A percentile compares a stretch with the other conserved stretches of the same genome.
Evolutionary conservation across 1,140 invertebrate genomes (phyloP).

Genomic region (Rhynchophorus ferrugineus): DNA sequence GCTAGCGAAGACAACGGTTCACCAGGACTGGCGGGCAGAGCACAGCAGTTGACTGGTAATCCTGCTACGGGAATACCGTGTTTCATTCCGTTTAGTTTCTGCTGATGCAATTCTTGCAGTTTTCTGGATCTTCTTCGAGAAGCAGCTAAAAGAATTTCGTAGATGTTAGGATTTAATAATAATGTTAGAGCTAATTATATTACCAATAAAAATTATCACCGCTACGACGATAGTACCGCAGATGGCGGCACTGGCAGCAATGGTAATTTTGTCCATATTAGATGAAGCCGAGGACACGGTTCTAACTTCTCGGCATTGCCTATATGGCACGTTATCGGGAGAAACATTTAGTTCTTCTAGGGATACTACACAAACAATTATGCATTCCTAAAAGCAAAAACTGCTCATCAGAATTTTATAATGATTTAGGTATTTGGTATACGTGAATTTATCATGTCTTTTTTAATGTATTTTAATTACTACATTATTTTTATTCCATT

Average conservation of each 20-base stretch:
- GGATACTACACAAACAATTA: constrained; percentile 85
- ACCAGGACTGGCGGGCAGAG: constrained; percentile 57
- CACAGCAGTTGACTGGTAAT: constrained; percentile 66
- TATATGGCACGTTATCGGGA: constrained; percentile 75
- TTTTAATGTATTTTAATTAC: too few relatives aligned
- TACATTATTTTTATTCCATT: too few relatives aligned
- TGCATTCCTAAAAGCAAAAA: constrained; percentile 65
- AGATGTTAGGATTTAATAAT: too few relatives aligned
- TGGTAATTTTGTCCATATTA: constrained; percentile 91
- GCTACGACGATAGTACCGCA: constrained; percentile 86
- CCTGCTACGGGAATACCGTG: constrained; percentile 59
- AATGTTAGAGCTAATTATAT: too few relatives aligned
- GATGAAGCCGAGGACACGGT: constrained; percentile 72
- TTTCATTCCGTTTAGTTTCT: constrained; percentile 51
- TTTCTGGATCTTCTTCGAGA: constrained; percentile 63
- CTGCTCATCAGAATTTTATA: too few relatives aligned
- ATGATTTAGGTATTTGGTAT: too few relatives aligned
- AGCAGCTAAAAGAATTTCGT: constrained; percentile 47
- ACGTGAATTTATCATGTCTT: too few relatives aligned
- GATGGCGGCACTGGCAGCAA: constrained; percentile 86
- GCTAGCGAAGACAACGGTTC: constrained; percentile 75
- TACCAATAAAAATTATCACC: constrained; percentile 71
- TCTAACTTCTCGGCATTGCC: constrained; percentile 81
- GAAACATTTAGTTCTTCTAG: constrained; percentile 79
- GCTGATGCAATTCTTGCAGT: constrained; percentile 63